These are phyloP conservation scores for Aphodius sticticus DNA, from an alignment of 2,888 invertebrate species.

Conservation along the genomic window DNA sequence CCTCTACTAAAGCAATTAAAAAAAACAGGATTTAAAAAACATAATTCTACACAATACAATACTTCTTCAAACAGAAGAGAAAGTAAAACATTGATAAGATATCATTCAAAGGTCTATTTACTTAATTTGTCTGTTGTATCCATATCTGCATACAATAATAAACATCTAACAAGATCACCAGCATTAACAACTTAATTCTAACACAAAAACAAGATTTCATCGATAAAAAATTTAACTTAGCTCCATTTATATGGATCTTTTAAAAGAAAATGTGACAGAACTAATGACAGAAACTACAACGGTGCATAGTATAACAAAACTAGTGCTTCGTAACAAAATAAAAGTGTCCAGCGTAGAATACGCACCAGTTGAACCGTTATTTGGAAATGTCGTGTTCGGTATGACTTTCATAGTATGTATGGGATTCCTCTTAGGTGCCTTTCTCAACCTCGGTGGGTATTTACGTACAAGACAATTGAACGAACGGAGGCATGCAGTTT, in stretches of 20 bases:
- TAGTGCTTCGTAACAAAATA: neutral
- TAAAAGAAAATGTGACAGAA: neutral
- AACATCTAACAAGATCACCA: no score
- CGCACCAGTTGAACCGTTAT: slow-evolving; percentile 8
- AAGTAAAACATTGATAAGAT: neutral
- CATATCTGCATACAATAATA: neutral
- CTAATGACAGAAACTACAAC: neutral
- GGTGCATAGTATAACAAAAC: neutral
- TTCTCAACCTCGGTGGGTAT: slow-evolving; percentile 16
- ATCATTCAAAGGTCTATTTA: neutral
- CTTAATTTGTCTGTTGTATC: neutral
- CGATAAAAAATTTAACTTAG: no score
- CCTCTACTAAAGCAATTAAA: neutral
- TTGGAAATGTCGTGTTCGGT: slow-evolving; percentile 21
- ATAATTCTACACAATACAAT: neutral
- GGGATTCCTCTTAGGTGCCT: slow-evolving; percentile 5
- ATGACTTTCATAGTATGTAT: slow-evolving; percentile 14
- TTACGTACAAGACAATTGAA: neutral
- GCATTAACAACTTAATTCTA: no score
- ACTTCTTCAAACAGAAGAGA: neutral
- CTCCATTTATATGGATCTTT: neutral
- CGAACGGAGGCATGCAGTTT: slow-evolving; percentile 7
- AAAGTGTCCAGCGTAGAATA: neutral
- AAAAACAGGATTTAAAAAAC: neutral
- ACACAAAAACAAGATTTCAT: no score